Evolutionary conservation across 2,113 vertebrate species (phyloP).

Genomic region (Pseudopodoces humilis): DNA sequence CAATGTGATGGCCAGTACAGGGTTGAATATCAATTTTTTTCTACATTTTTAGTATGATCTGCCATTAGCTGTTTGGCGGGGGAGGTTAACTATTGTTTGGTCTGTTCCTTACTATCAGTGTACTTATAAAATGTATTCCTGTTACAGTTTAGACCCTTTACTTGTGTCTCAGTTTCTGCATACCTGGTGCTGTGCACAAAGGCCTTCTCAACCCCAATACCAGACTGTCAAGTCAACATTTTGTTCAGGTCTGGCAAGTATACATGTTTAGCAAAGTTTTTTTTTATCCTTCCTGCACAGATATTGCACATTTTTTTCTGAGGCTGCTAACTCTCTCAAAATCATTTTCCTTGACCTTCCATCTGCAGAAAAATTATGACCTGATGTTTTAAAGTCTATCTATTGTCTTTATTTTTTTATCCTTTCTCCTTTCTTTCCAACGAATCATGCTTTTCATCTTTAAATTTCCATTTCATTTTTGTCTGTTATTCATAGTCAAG

Average conservation of each 20-base stretch:
- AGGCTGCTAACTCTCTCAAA: not conserved
- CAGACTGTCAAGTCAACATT: not conserved
- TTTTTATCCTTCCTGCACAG: not conserved
- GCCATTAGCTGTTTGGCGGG: rapidly evolving
- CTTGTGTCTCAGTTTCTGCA: not conserved
- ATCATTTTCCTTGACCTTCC: not conserved
- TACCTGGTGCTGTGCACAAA: not conserved
- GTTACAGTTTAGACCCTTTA: not conserved
- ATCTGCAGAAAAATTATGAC: not conserved
- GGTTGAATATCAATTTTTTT: not conserved
- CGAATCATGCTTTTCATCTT: not conserved
- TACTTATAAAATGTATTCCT: not conserved
- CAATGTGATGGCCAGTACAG: not conserved
- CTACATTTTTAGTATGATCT: not conserved
- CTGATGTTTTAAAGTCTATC: not conserved
- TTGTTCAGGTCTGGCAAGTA: not conserved
- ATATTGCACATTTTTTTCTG: not conserved
- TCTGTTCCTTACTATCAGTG: not conserved
- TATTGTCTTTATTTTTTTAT: not conserved
- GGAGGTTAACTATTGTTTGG: not conserved
- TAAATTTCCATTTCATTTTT: not conserved
- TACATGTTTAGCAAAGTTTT: not conserved
- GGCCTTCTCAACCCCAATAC: not conserved
- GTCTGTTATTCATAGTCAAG: not conserved
- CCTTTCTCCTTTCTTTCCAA: not conserved